Evolutionary conservation across 2,888 invertebrate genomes (phyloP).

Genomic region (Allacma fusca): DNA sequence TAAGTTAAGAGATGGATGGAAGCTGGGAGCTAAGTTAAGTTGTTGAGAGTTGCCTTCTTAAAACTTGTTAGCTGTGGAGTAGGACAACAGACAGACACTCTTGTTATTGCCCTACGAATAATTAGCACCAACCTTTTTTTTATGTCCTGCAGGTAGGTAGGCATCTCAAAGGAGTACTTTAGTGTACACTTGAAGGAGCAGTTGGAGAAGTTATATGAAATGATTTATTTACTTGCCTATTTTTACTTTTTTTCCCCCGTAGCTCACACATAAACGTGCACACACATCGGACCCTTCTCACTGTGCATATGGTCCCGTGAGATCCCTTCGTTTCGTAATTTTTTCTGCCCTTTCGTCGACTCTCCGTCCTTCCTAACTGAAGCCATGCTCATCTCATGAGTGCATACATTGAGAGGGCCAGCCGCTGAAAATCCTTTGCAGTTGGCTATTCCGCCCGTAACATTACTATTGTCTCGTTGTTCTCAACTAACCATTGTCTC

Average conservation of each 20-base stretch:
- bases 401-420: not conserved
- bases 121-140: slow-evolving; percentile 53
- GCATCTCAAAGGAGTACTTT: not conserved
- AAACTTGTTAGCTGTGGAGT: slow-evolving; percentile 36
- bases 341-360: too few relatives aligned
- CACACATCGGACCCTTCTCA: not conserved
- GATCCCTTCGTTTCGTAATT: not conserved
- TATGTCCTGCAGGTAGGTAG: slow-evolving; percentile 16
- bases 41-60: slow-evolving; percentile 36
- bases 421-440: not conserved
- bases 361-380: too few relatives aligned
- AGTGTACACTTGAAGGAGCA: not conserved
- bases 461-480: slow-evolving; percentile 35
- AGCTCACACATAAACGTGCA: not conserved
- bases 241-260: slow-evolving; percentile 13
- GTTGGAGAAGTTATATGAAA: slow-evolving; percentile 18
- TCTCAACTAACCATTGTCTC: slow-evolving; percentile 30
- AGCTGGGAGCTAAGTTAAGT: slow-evolving; percentile 38
- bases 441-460: slow-evolving; percentile 17
- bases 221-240: slow-evolving; percentile 25
- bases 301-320: not conserved
- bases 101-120: slow-evolving; percentile 57
- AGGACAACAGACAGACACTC: slow-evolving; percentile 51
- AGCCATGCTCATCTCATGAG: too few relatives aligned
- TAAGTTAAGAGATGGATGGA: slow-evolving; percentile 19